These are phyloP conservation scores for Synergus japonicus DNA, from an alignment of 2,888 invertebrate species.

Conservation along the genomic window DNA sequence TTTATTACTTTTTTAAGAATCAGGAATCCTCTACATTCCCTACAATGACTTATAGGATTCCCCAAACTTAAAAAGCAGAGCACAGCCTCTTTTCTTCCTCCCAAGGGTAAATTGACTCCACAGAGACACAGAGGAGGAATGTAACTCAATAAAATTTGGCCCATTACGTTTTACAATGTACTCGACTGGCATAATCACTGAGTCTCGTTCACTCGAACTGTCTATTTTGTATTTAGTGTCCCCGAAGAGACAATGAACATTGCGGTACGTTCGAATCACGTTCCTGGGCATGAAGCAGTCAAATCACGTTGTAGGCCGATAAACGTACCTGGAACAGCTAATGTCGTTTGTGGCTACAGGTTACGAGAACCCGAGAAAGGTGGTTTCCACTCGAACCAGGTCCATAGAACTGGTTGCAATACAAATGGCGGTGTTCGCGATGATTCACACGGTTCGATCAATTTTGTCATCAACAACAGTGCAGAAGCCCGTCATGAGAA, in stretches of 20 bases:
- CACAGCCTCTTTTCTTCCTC: slow-evolving; percentile 9
- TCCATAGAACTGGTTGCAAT: slow-evolving; percentile 3
- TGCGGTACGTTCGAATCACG: slow-evolving; percentile 41
- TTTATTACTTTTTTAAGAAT: background rate
- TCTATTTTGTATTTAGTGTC: slow-evolving; percentile 42
- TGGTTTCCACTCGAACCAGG: slow-evolving; percentile 16
- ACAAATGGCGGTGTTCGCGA: slow-evolving; percentile 21
- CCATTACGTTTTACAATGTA: slow-evolving; percentile 39
- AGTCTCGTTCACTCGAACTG: slow-evolving; percentile 39
- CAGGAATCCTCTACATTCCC: background rate
- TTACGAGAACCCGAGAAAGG: slow-evolving; percentile 55
- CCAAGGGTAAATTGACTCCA: slow-evolving; percentile 36
- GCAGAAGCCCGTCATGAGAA: slow-evolving; percentile 20
- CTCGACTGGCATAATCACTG: slow-evolving; percentile 41
- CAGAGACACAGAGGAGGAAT: background rate
- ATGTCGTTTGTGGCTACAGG: slow-evolving; percentile 62
- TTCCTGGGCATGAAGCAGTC: slow-evolving; percentile 35
- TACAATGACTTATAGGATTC: slow-evolving; percentile 1
- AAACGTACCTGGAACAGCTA: slow-evolving; percentile 62
- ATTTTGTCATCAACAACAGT: slow-evolving; percentile 10
- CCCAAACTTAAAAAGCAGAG: slow-evolving; percentile 21
- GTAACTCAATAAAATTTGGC: slow-evolving; percentile 41
- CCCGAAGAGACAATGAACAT: slow-evolving; percentile 37
- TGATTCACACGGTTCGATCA: slow-evolving; percentile 12
- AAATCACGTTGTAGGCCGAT: slow-evolving; percentile 48